Percentiles rank a stretch among this genome's conserved stretches.
Evolutionary conservation across 2,797 vertebrate genomes (phyloP).

Genomic region (Thripadectes ignobilis): DNA sequence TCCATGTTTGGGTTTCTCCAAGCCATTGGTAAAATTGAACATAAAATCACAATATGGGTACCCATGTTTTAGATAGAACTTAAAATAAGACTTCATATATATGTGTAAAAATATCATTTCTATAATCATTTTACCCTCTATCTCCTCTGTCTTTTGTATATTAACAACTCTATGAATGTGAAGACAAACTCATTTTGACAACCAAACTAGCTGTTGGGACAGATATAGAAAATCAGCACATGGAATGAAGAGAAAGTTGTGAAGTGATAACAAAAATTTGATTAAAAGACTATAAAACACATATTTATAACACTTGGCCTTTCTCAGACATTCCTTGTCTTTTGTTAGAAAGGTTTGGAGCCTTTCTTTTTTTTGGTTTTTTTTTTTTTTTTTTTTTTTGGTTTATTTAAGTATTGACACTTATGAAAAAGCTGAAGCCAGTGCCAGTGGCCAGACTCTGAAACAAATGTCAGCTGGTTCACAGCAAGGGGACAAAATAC

Average conservation of each 20-base stretch:
- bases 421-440: background rate
- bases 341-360: background rate
- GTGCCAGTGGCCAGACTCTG: background rate
- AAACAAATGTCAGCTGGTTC: background rate
- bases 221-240: accelerated
- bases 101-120: background rate
- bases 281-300: background rate
- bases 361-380: no score
- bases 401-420: background rate
- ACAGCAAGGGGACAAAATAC: background rate
- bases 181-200: background rate
- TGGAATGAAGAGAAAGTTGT: background rate
- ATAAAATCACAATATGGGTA: background rate
- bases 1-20: background rate
- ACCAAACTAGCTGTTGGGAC: accelerated
- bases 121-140: background rate
- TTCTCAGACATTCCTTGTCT: background rate
- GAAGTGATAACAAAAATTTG: background rate
- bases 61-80: background rate
- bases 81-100: background rate
- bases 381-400: no score
- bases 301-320: background rate
- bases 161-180: background rate
- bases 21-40: background rate
- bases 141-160: background rate